Evolutionary conservation across 2,113 vertebrate genomes (phyloP).

Genomic region (Thymallus thymallus): DNA sequence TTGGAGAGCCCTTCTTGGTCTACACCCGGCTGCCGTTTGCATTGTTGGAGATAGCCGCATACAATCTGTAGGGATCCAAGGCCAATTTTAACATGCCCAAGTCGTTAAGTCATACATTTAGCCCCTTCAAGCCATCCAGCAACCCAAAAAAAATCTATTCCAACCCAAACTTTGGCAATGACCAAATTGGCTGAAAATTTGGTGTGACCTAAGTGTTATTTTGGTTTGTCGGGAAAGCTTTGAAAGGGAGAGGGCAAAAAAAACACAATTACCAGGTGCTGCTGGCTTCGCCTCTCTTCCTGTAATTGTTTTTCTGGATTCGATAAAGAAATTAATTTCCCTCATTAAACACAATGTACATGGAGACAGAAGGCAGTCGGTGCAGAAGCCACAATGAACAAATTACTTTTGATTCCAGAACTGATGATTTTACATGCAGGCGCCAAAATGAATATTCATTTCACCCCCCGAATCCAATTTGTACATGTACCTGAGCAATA

Average conservation of each 20-base stretch:
- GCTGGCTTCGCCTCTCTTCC: conserved; percentile 19
- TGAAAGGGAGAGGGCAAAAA: background rate
- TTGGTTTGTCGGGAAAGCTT: background rate
- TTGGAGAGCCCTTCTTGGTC: no score
- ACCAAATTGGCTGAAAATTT: background rate
- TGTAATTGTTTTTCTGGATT: conserved; percentile 47
- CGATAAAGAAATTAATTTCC: conserved; percentile 46
- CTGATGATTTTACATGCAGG: conserved; percentile 23
- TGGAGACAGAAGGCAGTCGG: conserved; percentile 22
- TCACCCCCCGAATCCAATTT: conserved; percentile 6
- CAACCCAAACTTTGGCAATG: background rate
- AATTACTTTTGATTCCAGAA: conserved; percentile 26
- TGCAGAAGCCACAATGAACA: conserved; percentile 24
- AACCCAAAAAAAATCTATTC: background rate
- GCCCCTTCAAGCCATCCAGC: background rate
- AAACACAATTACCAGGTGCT: conserved; percentile 31
- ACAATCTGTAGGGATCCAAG: background rate
- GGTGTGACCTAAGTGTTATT: conserved; percentile 2
- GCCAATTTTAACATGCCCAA: background rate
- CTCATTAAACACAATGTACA: conserved; percentile 46
- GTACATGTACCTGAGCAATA: background rate
- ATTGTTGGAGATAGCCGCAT: no score
- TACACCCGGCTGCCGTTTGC: no score
- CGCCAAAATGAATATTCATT: background rate
- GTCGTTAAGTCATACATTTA: background rate